A percentile compares a stretch with the other conserved stretches of the same genome.
Evolutionary conservation across 2,797 vertebrate species (phyloP).

Genomic region (Gymnocypris eckloni): DNA sequence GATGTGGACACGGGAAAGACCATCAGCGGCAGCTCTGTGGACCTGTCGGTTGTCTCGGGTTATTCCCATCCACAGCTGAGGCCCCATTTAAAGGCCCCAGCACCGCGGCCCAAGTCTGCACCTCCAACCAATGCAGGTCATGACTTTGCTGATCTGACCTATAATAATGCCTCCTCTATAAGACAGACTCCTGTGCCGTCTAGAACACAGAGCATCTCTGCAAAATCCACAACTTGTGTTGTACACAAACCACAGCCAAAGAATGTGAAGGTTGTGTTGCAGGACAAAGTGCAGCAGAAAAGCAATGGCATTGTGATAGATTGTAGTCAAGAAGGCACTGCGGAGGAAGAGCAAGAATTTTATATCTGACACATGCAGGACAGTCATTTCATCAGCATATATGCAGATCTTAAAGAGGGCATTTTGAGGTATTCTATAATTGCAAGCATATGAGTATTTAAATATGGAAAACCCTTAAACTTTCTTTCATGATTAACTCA

Average conservation of each 20-base stretch:
- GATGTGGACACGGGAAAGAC: slow-evolving; percentile 91
- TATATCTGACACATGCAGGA: slow-evolving; percentile 80
- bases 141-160: slow-evolving; percentile 55
- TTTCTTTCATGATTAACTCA: not conserved
- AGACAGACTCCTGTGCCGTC: slow-evolving; percentile 40
- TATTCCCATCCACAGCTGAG: slow-evolving; percentile 71
- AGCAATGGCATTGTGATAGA: slow-evolving; percentile 41
- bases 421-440: slow-evolving; percentile 9
- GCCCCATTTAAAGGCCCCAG: slow-evolving; percentile 18
- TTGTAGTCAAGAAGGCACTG: slow-evolving; percentile 39
- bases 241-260: slow-evolving; percentile 35
- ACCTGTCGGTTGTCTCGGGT: slow-evolving; percentile 89
- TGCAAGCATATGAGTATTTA: slow-evolving; percentile 1
- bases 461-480: not conserved
- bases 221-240: slow-evolving; percentile 51
- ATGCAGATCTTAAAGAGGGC: not conserved
- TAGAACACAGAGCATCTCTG: slow-evolving; percentile 59
- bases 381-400: not conserved
- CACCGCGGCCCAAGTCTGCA: slow-evolving; percentile 69
- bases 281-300: not conserved
- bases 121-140: slow-evolving; percentile 66
- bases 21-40: slow-evolving; percentile 78
- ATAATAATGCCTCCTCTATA: slow-evolving; percentile 55
- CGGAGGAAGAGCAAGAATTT: slow-evolving; percentile 84
- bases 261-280: slow-evolving; percentile 1